These are phyloP conservation scores for Selene dorsalis DNA, from an alignment of 2,797 vertebrate genomes.

Conservation along the genomic window DNA sequence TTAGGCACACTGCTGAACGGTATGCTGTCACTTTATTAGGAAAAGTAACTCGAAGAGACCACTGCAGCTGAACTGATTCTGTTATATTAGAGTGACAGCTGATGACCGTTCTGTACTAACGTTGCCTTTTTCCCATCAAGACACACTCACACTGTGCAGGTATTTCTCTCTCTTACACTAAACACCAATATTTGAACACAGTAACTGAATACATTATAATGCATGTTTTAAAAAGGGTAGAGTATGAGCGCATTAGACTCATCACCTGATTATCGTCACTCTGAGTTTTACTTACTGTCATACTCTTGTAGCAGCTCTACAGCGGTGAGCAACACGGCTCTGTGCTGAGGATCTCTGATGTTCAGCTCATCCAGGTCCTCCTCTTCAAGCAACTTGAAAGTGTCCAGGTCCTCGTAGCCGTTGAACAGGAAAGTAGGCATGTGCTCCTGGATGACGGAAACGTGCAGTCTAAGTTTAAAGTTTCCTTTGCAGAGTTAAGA, in stretches of 20 bases:
- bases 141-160: background rate
- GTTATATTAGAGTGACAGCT: background rate
- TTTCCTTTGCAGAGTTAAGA: background rate
- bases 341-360: constrained; percentile 94
- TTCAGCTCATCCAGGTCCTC: constrained; percentile 98
- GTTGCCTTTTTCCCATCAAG: background rate
- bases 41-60: background rate
- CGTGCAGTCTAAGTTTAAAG: background rate
- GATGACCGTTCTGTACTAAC: background rate
- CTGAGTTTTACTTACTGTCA: constrained; percentile 89
- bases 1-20: too few species aligned
- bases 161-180: background rate
- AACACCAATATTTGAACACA: background rate
- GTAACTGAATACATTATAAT: background rate
- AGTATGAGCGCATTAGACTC: background rate
- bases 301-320: constrained; percentile 97
- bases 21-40: background rate
- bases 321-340: constrained; percentile 94
- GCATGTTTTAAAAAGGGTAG: background rate
- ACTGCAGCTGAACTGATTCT: background rate
- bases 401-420: constrained; percentile 98
- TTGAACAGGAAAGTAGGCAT: constrained; percentile 99
- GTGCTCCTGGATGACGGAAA: constrained; percentile 87
- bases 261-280: background rate
- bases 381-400: constrained; percentile 97